phyloP scores from a whole-genome alignment of 2,888 invertebrate genomes.

The Machimus atricapillus region DNA sequence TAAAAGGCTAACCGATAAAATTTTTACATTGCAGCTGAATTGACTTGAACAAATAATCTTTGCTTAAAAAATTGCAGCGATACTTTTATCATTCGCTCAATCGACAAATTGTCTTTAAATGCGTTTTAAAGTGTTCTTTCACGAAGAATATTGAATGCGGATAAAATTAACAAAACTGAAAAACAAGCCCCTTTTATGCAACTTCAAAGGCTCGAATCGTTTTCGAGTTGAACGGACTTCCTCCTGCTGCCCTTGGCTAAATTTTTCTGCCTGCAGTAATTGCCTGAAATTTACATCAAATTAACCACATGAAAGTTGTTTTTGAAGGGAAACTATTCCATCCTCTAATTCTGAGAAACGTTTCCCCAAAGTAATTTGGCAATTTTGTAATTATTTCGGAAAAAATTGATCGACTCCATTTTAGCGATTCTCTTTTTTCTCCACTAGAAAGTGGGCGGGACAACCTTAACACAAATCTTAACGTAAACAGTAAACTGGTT shows the following conservation, averaged over 20 bases:
- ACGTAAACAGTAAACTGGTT: constrained; percentile 30
- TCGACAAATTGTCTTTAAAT: neutral
- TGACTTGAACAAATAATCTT: neutral
- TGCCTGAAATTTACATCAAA: constrained; percentile 40
- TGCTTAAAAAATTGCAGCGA: neutral
- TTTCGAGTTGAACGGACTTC: constrained; percentile 22
- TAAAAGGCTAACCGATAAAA: neutral
- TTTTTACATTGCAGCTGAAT: neutral
- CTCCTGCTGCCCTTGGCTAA: constrained; percentile 5
- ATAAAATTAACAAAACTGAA: neutral
- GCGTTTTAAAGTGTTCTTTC: neutral
- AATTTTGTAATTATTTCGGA: constrained; percentile 46
- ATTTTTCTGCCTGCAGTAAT: constrained; percentile 23
- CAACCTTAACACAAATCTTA: constrained; percentile 37
- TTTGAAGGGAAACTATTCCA: constrained; percentile 14
- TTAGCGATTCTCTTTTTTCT: neutral
- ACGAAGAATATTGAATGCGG: neutral
- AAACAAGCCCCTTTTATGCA: neutral
- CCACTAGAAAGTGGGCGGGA: constrained; percentile 6
- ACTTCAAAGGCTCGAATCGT: neutral
- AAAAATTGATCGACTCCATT: constrained; percentile 43
- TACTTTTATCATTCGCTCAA: neutral
- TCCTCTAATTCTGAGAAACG: constrained; percentile 32
- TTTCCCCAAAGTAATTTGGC: constrained; percentile 44
- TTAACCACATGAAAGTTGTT: constrained; percentile 10